Evolutionary conservation across 2,113 vertebrate genomes (phyloP).

Genomic region (Perccottus glenii): DNA sequence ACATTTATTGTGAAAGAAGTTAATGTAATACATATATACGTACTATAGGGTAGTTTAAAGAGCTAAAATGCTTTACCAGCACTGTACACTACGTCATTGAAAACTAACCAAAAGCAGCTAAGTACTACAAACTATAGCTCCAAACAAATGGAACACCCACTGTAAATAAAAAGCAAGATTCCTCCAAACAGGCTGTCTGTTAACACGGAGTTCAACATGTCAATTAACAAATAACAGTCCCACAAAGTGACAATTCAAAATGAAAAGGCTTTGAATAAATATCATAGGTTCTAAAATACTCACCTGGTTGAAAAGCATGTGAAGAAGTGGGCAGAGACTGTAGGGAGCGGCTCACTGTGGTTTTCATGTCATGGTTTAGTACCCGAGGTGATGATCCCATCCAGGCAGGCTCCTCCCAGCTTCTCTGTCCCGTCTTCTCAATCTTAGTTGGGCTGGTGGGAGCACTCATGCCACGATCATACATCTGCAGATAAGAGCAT

Average conservation of each 20-base stretch:
- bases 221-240: conserved; percentile 5
- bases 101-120: conserved; percentile 10
- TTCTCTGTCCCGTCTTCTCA: conserved; percentile 87
- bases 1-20: too few species aligned
- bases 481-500: conserved; percentile 83
- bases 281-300: neutral
- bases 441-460: conserved; percentile 94
- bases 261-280: neutral
- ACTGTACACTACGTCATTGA: neutral
- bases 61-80: neutral
- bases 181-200: conserved; percentile 65
- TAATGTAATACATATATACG: too few species aligned
- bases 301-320: conserved; percentile 81
- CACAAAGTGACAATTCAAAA: neutral
- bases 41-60: neutral
- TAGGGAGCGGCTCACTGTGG: conserved; percentile 89
- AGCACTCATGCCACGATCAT: conserved; percentile 92
- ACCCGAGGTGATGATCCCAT: conserved; percentile 90
- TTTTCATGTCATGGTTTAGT: conserved; percentile 90
- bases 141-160: conserved; percentile 66
- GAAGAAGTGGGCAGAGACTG: conserved; percentile 90
- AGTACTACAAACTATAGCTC: conserved; percentile 12
- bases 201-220: conserved; percentile 21
- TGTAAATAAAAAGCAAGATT: conserved; percentile 69
- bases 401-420: conserved; percentile 98